A percentile compares a stretch with the other conserved stretches of the same genome.
Evolutionary conservation across 2,888 invertebrate genomes (phyloP).

Genomic region (Acleris literana): DNA sequence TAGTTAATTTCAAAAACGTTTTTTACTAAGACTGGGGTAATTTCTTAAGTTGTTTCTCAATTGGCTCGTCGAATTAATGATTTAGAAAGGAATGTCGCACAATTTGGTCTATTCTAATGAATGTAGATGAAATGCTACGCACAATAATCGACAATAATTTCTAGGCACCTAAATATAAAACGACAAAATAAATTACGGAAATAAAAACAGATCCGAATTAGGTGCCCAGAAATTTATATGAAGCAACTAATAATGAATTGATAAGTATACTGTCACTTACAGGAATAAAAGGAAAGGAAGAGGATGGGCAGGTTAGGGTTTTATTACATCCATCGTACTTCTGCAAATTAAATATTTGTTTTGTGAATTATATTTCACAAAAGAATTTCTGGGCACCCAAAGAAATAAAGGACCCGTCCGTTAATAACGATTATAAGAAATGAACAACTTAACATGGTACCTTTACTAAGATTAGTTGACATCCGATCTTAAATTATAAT

Average conservation of each 20-base stretch:
- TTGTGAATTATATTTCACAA: constrained; percentile 8
- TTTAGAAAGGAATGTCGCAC: background rate
- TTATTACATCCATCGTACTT: constrained; percentile 76
- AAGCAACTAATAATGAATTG: background rate
- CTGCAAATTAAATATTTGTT: constrained; percentile 60
- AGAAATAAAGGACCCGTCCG: background rate
- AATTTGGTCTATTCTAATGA: background rate
- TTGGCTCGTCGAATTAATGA: no score
- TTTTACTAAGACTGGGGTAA: no score
- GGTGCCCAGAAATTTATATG: constrained; percentile 33
- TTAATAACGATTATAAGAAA: background rate
- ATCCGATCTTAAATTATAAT: no score
- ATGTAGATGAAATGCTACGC: constrained; percentile 3
- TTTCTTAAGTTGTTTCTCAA: no score
- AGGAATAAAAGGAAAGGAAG: constrained; percentile 47
- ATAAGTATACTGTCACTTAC: constrained; percentile 42
- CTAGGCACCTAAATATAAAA: constrained; percentile 21
- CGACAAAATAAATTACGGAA: background rate
- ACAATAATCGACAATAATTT: constrained; percentile 9
- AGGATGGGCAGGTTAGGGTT: constrained; percentile 49
- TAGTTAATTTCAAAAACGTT: no score
- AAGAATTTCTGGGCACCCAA: constrained; percentile 33
- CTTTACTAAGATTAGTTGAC: no score
- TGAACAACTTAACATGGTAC: no score
- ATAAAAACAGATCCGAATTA: constrained; percentile 4